phyloP scores from a whole-genome alignment of 2,113 vertebrate species.

The Zosterops borbonicus region DNA sequence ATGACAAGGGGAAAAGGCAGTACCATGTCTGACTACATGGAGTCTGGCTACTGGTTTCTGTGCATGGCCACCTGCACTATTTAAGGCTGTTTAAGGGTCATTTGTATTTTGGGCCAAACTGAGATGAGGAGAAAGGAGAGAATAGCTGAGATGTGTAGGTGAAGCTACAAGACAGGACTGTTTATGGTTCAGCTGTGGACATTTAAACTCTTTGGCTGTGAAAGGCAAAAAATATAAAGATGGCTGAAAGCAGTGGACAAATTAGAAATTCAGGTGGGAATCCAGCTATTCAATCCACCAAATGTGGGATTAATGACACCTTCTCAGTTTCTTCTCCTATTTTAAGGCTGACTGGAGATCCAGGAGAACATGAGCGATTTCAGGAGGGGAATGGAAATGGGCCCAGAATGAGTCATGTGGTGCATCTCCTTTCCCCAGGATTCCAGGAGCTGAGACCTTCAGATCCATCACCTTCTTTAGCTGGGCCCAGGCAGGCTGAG shows the following conservation, averaged over 20 bases:
- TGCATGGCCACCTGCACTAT: background rate
- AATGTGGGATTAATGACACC: background rate
- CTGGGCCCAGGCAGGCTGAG: background rate
- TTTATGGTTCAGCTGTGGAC: background rate
- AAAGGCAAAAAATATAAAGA: background rate
- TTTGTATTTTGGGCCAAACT: background rate
- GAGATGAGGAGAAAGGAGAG: background rate
- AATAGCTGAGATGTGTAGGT: background rate
- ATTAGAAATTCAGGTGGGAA: background rate
- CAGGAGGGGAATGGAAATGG: background rate
- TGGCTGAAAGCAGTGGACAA: background rate
- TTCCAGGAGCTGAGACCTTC: background rate
- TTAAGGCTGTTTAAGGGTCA: background rate
- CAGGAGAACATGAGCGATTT: accelerated
- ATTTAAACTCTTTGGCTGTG: background rate
- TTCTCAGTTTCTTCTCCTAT: background rate
- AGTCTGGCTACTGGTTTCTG: background rate
- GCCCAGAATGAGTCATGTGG: background rate
- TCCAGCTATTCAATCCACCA: background rate
- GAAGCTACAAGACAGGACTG: background rate
- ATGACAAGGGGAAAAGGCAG: background rate
- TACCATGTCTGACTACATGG: background rate
- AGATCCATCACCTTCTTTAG: background rate
- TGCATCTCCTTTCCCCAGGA: background rate
- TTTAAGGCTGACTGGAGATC: background rate